phyloP scores from a whole-genome alignment of 2,113 vertebrate species.

The Bos indicus region DNA sequence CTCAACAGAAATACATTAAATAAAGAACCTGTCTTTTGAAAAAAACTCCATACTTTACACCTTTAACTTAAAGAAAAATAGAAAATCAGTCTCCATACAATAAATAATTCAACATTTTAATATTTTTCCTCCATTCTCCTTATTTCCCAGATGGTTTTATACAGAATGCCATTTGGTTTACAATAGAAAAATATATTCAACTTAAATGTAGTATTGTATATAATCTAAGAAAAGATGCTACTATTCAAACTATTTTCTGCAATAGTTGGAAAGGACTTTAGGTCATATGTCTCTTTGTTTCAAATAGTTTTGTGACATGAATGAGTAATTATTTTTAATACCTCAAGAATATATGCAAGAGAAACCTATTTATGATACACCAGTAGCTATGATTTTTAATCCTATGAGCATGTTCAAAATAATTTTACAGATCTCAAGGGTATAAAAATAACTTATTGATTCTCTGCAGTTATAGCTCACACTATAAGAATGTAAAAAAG shows the following conservation, averaged over 20 bases:
- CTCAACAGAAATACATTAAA: neutral
- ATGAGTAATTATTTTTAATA: conserved; percentile 14
- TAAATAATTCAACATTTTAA: neutral
- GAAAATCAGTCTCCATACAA: neutral
- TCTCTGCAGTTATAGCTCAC: neutral
- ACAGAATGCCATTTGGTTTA: neutral
- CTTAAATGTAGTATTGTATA: neutral
- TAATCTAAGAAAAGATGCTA: neutral
- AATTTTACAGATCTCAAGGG: neutral
- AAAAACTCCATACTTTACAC: neutral
- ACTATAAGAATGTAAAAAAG: neutral
- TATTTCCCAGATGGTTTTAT: neutral
- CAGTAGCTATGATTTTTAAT: neutral
- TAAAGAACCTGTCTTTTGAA: neutral
- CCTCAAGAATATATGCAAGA: neutral
- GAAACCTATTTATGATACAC: neutral
- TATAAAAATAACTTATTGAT: conserved; percentile 19
- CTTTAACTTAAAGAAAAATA: neutral
- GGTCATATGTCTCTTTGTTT: neutral
- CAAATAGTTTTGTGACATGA: neutral
- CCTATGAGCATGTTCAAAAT: conserved; percentile 24
- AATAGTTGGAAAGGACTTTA: neutral
- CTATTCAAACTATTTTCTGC: neutral
- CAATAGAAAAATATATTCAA: neutral
- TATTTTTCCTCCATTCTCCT: neutral